Evolutionary conservation across 2,888 invertebrate genomes (phyloP).

Genomic region (Drymonia ruficornis): DNA sequence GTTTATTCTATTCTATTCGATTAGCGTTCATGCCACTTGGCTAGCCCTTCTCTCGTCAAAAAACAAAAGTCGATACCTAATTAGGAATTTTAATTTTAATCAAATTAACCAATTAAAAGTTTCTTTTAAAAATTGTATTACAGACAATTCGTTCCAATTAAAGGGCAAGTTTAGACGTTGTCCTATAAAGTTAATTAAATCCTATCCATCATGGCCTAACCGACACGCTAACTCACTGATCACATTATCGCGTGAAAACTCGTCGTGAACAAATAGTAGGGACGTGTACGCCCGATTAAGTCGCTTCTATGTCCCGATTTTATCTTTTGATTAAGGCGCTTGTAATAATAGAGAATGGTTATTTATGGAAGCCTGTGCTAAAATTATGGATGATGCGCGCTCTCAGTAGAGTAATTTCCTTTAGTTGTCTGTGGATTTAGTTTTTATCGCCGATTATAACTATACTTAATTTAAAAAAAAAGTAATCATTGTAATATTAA

Average conservation of each 20-base stretch:
- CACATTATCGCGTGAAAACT: slow-evolving; percentile 22
- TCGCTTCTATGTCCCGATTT: slow-evolving; percentile 74
- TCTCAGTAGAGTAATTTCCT: slow-evolving; percentile 24
- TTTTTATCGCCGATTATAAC: too few relatives aligned
- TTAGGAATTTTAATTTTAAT: too few relatives aligned
- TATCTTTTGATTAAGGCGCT: slow-evolving; percentile 81
- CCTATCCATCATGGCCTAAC: not conserved
- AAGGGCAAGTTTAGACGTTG: not conserved
- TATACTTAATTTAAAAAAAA: too few relatives aligned
- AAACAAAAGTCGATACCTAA: too few relatives aligned
- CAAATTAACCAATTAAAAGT: too few relatives aligned
- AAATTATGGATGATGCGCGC: slow-evolving; percentile 57
- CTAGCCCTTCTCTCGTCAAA: too few relatives aligned
- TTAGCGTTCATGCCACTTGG: too few relatives aligned
- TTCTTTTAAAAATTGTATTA: not conserved
- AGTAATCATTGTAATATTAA: too few relatives aligned
- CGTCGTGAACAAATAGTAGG: slow-evolving; percentile 40
- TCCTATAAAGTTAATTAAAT: not conserved
- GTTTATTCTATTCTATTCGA: too few relatives aligned
- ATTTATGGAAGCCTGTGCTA: slow-evolving; percentile 68
- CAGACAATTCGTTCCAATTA: not conserved
- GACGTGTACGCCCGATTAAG: slow-evolving; percentile 57
- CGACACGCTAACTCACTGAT: slow-evolving; percentile 2
- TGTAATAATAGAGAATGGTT: slow-evolving; percentile 75
- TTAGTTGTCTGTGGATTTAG: not conserved